Evolutionary conservation across 2,888 invertebrate genomes (phyloP).

Genomic region (Torymus aiolomorphi): DNA sequence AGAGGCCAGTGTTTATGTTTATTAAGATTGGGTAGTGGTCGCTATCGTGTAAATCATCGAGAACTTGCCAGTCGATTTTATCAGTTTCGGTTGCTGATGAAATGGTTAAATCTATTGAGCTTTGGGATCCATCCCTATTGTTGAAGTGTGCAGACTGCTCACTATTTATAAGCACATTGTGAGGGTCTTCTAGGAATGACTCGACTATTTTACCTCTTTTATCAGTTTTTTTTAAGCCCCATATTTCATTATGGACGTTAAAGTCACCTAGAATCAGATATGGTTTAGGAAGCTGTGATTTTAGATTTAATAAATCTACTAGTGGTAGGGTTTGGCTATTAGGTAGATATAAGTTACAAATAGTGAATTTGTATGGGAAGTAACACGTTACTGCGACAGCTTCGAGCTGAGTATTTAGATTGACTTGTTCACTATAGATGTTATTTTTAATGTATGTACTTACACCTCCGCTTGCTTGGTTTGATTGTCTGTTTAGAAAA

Average conservation of each 20-base stretch:
- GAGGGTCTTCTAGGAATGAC: neutral
- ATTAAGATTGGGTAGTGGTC: neutral
- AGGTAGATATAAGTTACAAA: slow-evolving; percentile 20
- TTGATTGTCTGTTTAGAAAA: neutral
- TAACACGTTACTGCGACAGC: neutral
- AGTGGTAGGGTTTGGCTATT: slow-evolving; percentile 4
- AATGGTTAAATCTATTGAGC: neutral
- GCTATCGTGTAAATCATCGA: neutral
- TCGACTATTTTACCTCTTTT: too few relatives aligned
- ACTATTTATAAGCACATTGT: neutral
- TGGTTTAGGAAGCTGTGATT: slow-evolving; percentile 46
- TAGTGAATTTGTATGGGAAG: neutral
- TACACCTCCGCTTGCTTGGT: slow-evolving; percentile 22
- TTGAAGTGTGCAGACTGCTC: neutral
- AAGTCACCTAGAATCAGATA: neutral
- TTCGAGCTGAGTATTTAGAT: neutral
- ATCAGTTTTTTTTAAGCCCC: neutral
- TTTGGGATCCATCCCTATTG: neutral
- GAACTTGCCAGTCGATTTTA: neutral
- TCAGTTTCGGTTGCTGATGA: neutral
- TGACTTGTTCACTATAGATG: neutral
- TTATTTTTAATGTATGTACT: slow-evolving; percentile 7
- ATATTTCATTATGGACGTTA: neutral
- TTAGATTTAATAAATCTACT: slow-evolving; percentile 26
- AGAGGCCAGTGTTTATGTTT: too few relatives aligned